These are phyloP conservation scores for Adelognathus sp. DNA, from an alignment of 2,888 invertebrate genomes.

Conservation along the genomic window DNA sequence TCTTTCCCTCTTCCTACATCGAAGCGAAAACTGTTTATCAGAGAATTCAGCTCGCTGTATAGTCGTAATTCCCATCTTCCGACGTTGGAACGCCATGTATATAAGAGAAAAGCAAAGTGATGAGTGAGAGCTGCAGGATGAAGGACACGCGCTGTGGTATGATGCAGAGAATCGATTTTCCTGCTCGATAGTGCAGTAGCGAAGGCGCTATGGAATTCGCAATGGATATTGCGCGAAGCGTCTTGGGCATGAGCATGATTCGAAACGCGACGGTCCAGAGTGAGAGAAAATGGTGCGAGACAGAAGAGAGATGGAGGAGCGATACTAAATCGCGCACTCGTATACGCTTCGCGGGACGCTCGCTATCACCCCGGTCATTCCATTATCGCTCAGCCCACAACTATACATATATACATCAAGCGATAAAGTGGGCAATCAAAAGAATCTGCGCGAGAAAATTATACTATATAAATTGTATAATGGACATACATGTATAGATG, in stretches of 20 bases:
- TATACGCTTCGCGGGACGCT: slow-evolving; percentile 27
- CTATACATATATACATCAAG: slow-evolving; percentile 2
- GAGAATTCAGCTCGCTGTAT: neutral
- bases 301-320: neutral
- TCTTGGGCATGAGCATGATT: slow-evolving; percentile 20
- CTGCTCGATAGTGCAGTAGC: slow-evolving; percentile 30
- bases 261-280: slow-evolving; percentile 1
- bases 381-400: slow-evolving; percentile 53
- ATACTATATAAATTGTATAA: slow-evolving; percentile 56
- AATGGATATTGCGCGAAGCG: slow-evolving; percentile 31
- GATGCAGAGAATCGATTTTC: slow-evolving; percentile 43
- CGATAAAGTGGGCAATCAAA: slow-evolving; percentile 60
- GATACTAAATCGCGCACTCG: slow-evolving; percentile 29
- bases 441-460: slow-evolving; percentile 56
- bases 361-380: slow-evolving; percentile 50
- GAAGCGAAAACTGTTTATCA: slow-evolving; percentile 7
- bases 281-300: slow-evolving; percentile 38
- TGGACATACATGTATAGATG: slow-evolving; percentile 11
- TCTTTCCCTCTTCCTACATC: neutral
- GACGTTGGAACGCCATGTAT: neutral
- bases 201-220: slow-evolving; percentile 21
- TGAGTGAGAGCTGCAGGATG: slow-evolving; percentile 24
- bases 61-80: slow-evolving; percentile 11
- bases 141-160: slow-evolving; percentile 17
- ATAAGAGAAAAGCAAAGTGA: slow-evolving; percentile 14